Evolutionary conservation across 2,888 invertebrate species (phyloP).

Genomic region (Stenotaenia linearis): DNA sequence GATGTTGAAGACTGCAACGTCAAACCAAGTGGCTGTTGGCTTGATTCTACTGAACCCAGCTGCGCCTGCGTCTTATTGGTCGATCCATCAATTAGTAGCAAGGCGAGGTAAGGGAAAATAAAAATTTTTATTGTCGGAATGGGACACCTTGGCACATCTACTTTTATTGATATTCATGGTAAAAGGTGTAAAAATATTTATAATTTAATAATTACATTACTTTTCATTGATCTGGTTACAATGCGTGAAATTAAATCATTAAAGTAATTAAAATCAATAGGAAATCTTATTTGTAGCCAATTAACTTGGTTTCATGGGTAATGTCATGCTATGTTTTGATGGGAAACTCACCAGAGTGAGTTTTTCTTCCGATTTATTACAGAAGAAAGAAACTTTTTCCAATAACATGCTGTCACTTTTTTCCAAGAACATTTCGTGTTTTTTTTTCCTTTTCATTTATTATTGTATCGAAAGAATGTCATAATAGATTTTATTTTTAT

Average conservation of each 20-base stretch:
- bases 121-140: background rate
- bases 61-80: conserved; percentile 20
- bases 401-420: background rate
- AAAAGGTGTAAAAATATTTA: too few relatives aligned
- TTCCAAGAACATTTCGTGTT: background rate
- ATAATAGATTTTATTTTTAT: background rate
- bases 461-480: background rate
- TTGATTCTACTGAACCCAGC: background rate
- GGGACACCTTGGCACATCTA: too few relatives aligned
- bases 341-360: background rate
- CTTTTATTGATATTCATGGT: too few relatives aligned
- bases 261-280: background rate
- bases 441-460: background rate
- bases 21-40: background rate
- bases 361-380: conserved; percentile 1
- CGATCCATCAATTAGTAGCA: conserved; percentile 2
- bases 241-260: background rate
- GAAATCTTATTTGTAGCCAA: background rate
- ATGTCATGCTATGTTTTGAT: background rate
- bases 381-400: background rate
- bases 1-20: background rate
- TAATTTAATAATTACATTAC: too few relatives aligned
- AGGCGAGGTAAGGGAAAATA: background rate
- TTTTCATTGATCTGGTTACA: background rate
- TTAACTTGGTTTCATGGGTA: background rate